phyloP scores from a whole-genome alignment of 1,140 invertebrate species.

The Leptinotarsa texana region DNA sequence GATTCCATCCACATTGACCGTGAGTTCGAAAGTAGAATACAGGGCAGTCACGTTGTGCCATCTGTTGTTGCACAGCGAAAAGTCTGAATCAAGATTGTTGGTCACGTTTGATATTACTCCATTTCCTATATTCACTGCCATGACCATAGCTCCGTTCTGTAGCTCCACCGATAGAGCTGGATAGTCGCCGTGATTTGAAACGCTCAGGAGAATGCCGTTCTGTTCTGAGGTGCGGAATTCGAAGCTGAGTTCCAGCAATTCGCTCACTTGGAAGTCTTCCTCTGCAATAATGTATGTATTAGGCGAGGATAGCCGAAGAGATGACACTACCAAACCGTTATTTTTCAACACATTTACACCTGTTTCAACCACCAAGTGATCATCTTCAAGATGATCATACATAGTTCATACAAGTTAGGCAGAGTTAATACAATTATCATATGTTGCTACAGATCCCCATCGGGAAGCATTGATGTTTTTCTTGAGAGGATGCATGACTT shows the following conservation, averaged over 20 bases:
- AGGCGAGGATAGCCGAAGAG: too few species aligned
- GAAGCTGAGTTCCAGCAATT: constrained; percentile 72
- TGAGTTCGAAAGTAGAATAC: constrained; percentile 71
- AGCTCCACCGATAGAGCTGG: constrained; percentile 78
- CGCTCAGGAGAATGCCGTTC: constrained; percentile 78
- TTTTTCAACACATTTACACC: too few species aligned
- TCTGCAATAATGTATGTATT: constrained; percentile 56
- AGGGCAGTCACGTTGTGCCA: constrained; percentile 84
- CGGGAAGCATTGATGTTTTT: too few species aligned
- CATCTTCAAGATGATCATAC: too few species aligned
- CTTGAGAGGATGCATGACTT: too few species aligned
- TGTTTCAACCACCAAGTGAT: too few species aligned
- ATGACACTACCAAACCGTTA: too few species aligned
- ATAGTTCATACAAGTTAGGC: too few species aligned
- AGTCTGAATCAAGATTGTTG: constrained; percentile 64
- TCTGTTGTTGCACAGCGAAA: constrained; percentile 78
- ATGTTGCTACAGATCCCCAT: too few species aligned
- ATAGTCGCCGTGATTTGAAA: constrained; percentile 64
- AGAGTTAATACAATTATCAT: too few species aligned
- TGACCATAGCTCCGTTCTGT: constrained; percentile 74
- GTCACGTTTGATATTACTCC: constrained; percentile 64
- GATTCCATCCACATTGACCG: constrained; percentile 73
- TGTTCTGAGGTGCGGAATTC: constrained; percentile 84
- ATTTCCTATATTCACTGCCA: constrained; percentile 71
- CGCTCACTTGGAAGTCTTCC: constrained; percentile 70